Evolutionary conservation across 2,888 invertebrate species (phyloP).

Genomic region (Ornithoptera alexandrae): DNA sequence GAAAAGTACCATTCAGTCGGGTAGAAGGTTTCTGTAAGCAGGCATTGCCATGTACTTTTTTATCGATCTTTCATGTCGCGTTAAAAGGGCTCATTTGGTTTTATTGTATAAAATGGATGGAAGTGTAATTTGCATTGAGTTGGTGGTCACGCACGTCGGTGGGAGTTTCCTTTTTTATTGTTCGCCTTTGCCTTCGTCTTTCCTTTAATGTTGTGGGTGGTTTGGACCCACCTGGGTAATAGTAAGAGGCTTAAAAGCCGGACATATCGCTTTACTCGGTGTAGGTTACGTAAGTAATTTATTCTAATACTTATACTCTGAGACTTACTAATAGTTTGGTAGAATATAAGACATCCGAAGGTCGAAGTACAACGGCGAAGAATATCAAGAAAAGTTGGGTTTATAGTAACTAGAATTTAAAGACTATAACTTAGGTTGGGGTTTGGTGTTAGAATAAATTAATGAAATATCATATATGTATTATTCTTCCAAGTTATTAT

Average conservation of each 20-base stretch:
- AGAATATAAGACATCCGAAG: background rate
- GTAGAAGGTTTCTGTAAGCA: constrained; percentile 30
- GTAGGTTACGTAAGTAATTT: constrained; percentile 15
- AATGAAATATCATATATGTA: no score
- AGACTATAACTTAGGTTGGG: no score
- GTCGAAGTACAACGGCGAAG: background rate
- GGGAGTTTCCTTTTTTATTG: constrained; percentile 68
- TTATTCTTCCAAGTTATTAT: no score
- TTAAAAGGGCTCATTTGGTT: constrained; percentile 78
- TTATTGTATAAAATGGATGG: constrained; percentile 76
- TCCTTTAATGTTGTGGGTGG: constrained; percentile 58
- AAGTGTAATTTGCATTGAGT: constrained; percentile 77
- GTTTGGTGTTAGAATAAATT: no score
- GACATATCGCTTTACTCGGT: constrained; percentile 29
- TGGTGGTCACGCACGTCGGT: constrained; percentile 71
- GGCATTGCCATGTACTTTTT: constrained; percentile 49
- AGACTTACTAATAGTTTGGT: background rate
- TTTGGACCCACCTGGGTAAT: constrained; percentile 41
- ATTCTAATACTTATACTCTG: background rate
- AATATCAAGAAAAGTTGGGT: background rate
- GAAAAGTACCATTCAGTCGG: constrained; percentile 31
- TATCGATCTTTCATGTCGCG: constrained; percentile 75
- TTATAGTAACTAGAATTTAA: no score
- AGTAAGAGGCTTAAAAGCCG: constrained; percentile 30
- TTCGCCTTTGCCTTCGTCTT: constrained; percentile 60